Base-by-base conservation (phyloP, 2,888 invertebrate genomes). In the Synanthedon myopaeformis region DNA sequence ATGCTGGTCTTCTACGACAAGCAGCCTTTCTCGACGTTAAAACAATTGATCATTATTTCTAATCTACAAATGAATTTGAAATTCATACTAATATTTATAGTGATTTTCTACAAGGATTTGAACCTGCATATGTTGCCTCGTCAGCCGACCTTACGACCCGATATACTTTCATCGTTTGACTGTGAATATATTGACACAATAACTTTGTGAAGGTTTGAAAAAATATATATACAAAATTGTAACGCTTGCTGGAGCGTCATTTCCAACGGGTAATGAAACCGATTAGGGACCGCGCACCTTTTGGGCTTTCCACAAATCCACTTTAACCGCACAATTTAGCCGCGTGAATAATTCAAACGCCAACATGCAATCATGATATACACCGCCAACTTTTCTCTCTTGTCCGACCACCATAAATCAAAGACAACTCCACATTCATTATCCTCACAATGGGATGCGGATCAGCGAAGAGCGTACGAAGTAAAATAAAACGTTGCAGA, bases 291-390 rank as follows among this genome's bases (percentile, higher is more conserved):
- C 54, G 53, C 55, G 52, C 54, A 58, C 57, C 63, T 60, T 65
- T 61, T 57, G 51, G 53, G 51, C 56, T 52, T 58, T 61, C 58
- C 58, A 61, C 61, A 61, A 61, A 63, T 61, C 63, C 53, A 59
- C 49, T 59, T 64, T 56, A 59, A 53, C 54, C 54, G 41, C 55
- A 58, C 57, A 56, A 58, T 62, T 65, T 64, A 51, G 52, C 51
- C 52, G 41, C 19, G 42, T 58, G 55, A 62, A 59, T 66, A 59
- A 60, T 61, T 53, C 48, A 53, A 48, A 41, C 13, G 49, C 19
- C 49, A 49, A 13, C 11, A 12, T 19, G 49, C 19, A 49, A 49
- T 17, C 49, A 19, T 19, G 23, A 49, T 49, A 45, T 45, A 45
- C 11, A 13, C 14, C 14, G 10, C n/a, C 45, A 14, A 45, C n/a